phyloP scores from a whole-genome alignment of 2,113 vertebrate species.

The Sander vitreus region DNA sequence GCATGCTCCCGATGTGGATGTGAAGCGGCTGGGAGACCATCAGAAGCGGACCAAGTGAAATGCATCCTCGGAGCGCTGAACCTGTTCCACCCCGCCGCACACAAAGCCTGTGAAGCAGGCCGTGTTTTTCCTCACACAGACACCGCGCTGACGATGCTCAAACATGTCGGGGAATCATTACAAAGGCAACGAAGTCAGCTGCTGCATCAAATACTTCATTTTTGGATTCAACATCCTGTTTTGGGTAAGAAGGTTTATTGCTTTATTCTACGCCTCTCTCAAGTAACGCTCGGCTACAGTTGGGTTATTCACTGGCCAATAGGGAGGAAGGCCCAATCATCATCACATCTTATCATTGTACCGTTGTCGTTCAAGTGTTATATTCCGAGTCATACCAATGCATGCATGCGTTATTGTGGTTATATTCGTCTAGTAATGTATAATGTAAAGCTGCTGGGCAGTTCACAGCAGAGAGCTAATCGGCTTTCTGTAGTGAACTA shows the following conservation, averaged over 20 bases:
- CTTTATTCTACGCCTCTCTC: slow-evolving; percentile 9
- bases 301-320: background rate
- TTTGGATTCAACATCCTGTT: slow-evolving; percentile 96
- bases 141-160: slow-evolving; percentile 61
- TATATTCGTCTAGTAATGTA: background rate
- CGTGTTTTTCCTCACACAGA: slow-evolving; percentile 24
- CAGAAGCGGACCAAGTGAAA: slow-evolving; percentile 29
- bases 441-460: slow-evolving; percentile 14
- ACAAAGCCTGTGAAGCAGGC: slow-evolving; percentile 78
- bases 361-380: background rate
- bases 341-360: background rate
- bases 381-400: background rate
- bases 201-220: slow-evolving; percentile 99
- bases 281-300: background rate
- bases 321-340: slow-evolving; percentile 34
- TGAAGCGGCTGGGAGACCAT: background rate
- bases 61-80: slow-evolving; percentile 68
- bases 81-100: slow-evolving; percentile 59
- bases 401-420: accelerated
- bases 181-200: slow-evolving; percentile 98
- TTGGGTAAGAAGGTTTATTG: slow-evolving; percentile 61
- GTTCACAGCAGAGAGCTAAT: slow-evolving; percentile 50
- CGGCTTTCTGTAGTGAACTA: slow-evolving; percentile 58
- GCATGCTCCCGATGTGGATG: background rate
- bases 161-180: slow-evolving; percentile 96